Percentiles rank a stretch among this genome's conserved stretches.
Evolutionary conservation across 2,888 invertebrate genomes (phyloP).

Genomic region (Tromatobia lineatoria): DNA sequence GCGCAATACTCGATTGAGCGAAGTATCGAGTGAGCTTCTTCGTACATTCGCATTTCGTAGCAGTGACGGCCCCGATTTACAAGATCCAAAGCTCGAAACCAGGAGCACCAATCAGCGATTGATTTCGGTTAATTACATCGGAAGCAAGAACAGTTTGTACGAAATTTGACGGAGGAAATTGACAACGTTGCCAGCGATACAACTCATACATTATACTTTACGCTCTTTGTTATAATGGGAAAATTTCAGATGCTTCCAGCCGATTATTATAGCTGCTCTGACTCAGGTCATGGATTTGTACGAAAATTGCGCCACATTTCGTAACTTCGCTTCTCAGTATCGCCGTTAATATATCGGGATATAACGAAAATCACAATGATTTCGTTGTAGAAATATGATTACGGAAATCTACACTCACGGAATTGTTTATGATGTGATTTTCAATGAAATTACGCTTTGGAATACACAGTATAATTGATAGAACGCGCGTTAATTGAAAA

Average conservation of each 20-base stretch:
- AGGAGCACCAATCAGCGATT: constrained; percentile 14
- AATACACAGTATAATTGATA: background rate
- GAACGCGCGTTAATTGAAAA: constrained; percentile 36
- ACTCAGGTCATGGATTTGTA: no score
- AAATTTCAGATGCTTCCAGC: background rate
- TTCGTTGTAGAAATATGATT: no score
- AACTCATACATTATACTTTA: background rate
- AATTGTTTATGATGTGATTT: no score
- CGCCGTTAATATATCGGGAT: no score
- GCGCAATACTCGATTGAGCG: constrained; percentile 18
- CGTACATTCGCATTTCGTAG: background rate
- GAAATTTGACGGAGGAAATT: background rate
- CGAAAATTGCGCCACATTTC: no score
- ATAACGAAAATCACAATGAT: no score
- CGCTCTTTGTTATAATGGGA: background rate
- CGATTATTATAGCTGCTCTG: no score
- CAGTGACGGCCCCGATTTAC: background rate
- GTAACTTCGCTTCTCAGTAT: no score
- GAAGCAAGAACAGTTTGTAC: background rate
- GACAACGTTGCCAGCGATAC: constrained; percentile 6
- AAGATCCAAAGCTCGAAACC: constrained; percentile 7
- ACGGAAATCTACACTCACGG: no score
- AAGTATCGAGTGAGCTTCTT: background rate
- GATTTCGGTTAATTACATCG: constrained; percentile 21
- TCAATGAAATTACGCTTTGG: background rate